A percentile compares a stretch with the other conserved stretches of the same genome.
Conservation (phyloP, 1,140 invertebrate species). For the Steinernema khuongi region DNA sequence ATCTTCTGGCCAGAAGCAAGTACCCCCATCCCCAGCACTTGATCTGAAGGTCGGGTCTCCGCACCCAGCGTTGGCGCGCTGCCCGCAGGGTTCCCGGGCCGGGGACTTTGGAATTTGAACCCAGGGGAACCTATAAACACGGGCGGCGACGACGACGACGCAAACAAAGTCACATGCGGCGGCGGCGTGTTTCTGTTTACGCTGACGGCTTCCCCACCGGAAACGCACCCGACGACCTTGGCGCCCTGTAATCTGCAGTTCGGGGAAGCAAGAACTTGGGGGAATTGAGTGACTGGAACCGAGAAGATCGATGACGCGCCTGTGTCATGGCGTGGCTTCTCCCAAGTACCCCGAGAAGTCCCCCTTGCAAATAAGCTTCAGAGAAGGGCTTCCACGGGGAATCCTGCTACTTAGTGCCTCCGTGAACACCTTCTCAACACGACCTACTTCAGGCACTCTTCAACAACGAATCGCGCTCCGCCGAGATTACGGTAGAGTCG, state of each 20-base stretch:
- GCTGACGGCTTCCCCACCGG: not conserved
- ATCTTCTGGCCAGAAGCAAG: too few relatives aligned
- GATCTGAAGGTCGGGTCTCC: too few relatives aligned
- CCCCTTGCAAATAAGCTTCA: too few relatives aligned
- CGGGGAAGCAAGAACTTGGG: too few relatives aligned
- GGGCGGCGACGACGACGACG: not conserved
- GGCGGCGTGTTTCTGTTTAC: not conserved
- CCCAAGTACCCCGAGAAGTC: too few relatives aligned
- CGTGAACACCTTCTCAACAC: not conserved
- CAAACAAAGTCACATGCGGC: not conserved
- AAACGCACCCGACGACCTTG: not conserved
- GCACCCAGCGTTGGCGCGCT: not conserved
- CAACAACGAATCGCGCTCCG: not conserved
- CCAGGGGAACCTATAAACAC: constrained; percentile 3
- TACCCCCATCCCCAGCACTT: too few relatives aligned
- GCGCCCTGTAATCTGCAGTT: too few relatives aligned
- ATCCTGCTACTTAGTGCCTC: too few relatives aligned
- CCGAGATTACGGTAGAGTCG: constrained; percentile 11
- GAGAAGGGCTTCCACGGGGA: too few relatives aligned
- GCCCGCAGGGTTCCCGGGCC: not conserved
- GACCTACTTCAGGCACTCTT: not conserved
- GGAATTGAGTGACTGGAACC: too few relatives aligned
- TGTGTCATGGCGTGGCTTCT: too few relatives aligned
- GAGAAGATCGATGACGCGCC: too few relatives aligned
- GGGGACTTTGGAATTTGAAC: constrained; percentile 8